Conservation (phyloP, 2,888 invertebrate genomes). For the Acronicta alni region DNA sequence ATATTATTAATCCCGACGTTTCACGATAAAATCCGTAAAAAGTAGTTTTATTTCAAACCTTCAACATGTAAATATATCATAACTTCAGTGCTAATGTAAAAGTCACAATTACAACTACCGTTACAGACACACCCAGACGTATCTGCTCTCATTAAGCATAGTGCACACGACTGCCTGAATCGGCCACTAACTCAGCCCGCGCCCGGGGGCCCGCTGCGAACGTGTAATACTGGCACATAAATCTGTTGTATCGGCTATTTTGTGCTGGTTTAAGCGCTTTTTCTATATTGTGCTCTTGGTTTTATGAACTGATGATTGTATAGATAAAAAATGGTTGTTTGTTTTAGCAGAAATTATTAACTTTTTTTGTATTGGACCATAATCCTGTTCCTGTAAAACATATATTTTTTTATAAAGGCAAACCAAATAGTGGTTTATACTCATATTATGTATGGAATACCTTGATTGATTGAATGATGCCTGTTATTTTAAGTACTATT, state of each 20-base stretch:
- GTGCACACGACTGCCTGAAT: slow-evolving; percentile 62
- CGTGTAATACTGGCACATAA: slow-evolving; percentile 67
- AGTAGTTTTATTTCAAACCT: background rate
- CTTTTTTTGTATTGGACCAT: slow-evolving; percentile 3
- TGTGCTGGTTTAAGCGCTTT: slow-evolving; percentile 56
- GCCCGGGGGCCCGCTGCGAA: slow-evolving; percentile 66
- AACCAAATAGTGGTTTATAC: no score
- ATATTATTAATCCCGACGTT: no score
- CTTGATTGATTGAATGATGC: no score
- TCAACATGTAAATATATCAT: slow-evolving; percentile 49
- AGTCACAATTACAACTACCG: slow-evolving; percentile 66
- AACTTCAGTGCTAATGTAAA: slow-evolving; percentile 40
- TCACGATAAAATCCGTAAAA: no score
- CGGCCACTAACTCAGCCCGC: slow-evolving; percentile 59
- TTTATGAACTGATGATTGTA: slow-evolving; percentile 40
- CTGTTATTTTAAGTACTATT: no score
- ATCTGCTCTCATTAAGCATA: slow-evolving; percentile 68
- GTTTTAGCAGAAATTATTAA: slow-evolving; percentile 10
- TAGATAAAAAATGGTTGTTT: slow-evolving; percentile 38
- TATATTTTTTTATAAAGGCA: no score
- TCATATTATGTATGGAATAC: no score
- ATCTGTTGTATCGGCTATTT: slow-evolving; percentile 61
- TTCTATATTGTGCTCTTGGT: slow-evolving; percentile 47
- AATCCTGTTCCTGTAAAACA: no score
- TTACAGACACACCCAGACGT: slow-evolving; percentile 61